phyloP scores from a whole-genome alignment of 2,797 vertebrate genomes.

The Petrocephalus sullivani region DNA sequence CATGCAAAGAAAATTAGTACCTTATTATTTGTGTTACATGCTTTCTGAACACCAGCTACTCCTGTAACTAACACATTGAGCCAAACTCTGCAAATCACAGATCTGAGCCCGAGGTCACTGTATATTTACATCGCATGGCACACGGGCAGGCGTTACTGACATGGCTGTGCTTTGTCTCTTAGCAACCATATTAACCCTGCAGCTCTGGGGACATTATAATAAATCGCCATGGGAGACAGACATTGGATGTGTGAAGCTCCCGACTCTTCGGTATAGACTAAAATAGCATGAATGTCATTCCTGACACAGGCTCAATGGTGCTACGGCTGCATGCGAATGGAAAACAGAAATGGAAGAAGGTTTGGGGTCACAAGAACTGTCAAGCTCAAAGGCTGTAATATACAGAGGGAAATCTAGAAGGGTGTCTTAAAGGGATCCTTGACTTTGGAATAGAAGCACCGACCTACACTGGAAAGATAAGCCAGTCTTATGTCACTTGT shows the following conservation, averaged over 20 bases:
- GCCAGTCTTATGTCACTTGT: background rate
- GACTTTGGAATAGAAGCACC: background rate
- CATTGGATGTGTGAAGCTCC: background rate
- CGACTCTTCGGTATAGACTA: background rate
- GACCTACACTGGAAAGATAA: background rate
- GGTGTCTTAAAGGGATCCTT: background rate
- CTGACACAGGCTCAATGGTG: background rate
- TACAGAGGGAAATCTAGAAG: background rate
- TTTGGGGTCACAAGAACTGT: background rate
- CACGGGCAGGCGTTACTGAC: background rate
- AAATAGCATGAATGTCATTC: conserved; percentile 9
- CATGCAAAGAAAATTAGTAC: background rate
- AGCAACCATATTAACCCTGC: background rate
- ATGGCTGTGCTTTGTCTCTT: background rate
- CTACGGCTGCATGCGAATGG: background rate
- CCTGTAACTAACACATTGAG: background rate
- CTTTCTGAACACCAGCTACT: background rate
- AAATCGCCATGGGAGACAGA: background rate
- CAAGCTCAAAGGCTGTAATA: background rate
- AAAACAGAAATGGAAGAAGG: background rate
- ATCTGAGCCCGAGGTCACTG: background rate
- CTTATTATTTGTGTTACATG: background rate
- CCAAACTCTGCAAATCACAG: background rate
- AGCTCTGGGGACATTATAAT: background rate
- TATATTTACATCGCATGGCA: background rate